phyloP scores from a whole-genome alignment of 2,888 invertebrate species.

The Caenorhabditis angaria region DNA sequence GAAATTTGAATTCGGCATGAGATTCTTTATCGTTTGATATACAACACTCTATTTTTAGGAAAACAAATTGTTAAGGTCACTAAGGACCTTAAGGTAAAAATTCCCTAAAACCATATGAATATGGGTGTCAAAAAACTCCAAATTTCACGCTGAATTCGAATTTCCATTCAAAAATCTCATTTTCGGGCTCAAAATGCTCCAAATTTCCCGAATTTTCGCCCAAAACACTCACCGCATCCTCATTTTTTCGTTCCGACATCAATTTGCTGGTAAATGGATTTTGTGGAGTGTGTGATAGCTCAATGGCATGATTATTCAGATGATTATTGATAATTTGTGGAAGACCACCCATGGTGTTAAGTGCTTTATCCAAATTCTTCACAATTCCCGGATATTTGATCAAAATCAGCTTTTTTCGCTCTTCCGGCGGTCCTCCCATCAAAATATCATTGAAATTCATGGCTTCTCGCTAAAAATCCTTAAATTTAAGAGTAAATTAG shows the following conservation, averaged over 20 bases:
- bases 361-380: slow-evolving; percentile 62
- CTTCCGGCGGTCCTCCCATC: not conserved
- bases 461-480: not conserved
- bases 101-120: too few relatives aligned
- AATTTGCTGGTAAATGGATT: slow-evolving; percentile 72
- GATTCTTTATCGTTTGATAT: too few relatives aligned
- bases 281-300: slow-evolving; percentile 62
- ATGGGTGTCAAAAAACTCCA: too few relatives aligned
- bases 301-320: slow-evolving; percentile 49
- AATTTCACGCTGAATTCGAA: too few relatives aligned
- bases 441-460: slow-evolving; percentile 1
- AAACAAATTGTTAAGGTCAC: too few relatives aligned
- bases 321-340: slow-evolving; percentile 51
- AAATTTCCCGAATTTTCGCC: too few relatives aligned
- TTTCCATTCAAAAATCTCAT: not conserved
- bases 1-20: too few relatives aligned
- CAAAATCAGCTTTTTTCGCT: slow-evolving; percentile 51
- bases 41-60: too few relatives aligned
- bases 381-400: slow-evolving; percentile 69
- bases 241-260: slow-evolving; percentile 57
- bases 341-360: slow-evolving; percentile 67
- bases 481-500: too few relatives aligned
- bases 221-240: slow-evolving; percentile 32
- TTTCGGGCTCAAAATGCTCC: not conserved
- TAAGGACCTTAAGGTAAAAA: too few relatives aligned